Conservation (phyloP, 2,113 vertebrate genomes). For the Phalacrocorax pelagicus region DNA sequence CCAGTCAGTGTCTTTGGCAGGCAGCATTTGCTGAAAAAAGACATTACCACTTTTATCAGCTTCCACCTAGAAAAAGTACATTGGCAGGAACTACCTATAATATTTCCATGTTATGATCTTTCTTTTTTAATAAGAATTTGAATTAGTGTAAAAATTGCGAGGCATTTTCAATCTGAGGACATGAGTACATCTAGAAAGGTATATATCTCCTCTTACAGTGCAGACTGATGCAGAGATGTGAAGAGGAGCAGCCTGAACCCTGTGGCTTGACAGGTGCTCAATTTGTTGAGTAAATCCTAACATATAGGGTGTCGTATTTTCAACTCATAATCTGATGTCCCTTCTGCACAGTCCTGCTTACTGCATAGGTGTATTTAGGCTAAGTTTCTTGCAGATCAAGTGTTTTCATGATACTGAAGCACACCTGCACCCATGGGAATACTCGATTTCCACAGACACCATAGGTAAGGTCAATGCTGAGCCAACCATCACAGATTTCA, state of each 20-base stretch:
- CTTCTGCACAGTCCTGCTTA: neutral
- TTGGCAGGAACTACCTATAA: neutral
- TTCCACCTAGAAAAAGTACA: neutral
- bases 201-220: neutral
- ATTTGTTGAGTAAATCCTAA: neutral
- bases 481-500: neutral
- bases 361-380: neutral
- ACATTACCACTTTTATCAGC: neutral
- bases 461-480: neutral
- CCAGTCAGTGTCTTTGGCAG: neutral
- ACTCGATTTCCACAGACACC: neutral
- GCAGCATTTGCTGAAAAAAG: neutral
- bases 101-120: neutral
- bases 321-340: neutral
- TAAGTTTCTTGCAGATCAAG: neutral
- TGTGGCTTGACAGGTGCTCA: neutral
- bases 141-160: neutral
- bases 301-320: neutral
- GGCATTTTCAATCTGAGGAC: neutral
- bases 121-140: neutral
- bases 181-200: neutral
- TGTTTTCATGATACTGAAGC: neutral
- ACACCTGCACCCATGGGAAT: neutral
- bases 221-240: neutral
- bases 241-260: neutral